These are phyloP conservation scores for Cerastis rubricosa DNA, from an alignment of 2,888 invertebrate genomes.

Conservation along the genomic window DNA sequence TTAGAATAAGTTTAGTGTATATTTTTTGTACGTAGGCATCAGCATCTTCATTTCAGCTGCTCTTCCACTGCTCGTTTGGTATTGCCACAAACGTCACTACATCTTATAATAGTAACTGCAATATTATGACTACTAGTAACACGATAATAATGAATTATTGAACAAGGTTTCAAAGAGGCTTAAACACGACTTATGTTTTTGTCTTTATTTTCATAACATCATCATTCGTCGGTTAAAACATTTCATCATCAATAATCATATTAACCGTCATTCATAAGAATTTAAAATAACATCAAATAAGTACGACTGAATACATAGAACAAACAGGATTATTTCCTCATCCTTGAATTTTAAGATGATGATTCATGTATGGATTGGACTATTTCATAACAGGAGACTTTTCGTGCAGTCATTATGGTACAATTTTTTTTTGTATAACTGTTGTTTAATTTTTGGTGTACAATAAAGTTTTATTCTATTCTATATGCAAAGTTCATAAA, in stretches of 20 bases:
- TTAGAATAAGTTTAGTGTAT: neutral
- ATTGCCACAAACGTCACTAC: neutral
- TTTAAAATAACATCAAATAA: neutral
- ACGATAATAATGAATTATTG: neutral
- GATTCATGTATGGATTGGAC: neutral
- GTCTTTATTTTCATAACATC: neutral
- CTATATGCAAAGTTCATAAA: constrained; percentile 14
- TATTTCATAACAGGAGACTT: neutral
- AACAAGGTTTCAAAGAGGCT: neutral
- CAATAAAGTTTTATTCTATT: too few relatives aligned
- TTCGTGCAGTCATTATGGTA: too few relatives aligned
- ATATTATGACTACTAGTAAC: neutral
- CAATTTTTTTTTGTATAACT: too few relatives aligned
- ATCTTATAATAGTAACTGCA: neutral
- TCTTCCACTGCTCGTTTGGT: neutral
- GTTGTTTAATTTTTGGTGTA: too few relatives aligned
- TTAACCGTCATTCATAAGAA: neutral
- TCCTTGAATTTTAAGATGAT: neutral
- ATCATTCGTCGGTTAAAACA: neutral
- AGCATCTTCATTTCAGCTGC: neutral
- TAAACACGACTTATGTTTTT: neutral
- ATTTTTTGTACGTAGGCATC: neutral
- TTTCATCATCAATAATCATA: constrained; percentile 2
- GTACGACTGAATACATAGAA: neutral
- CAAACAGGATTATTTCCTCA: constrained; percentile 5